These are phyloP conservation scores for Amblyjoppa fuscipennis DNA, from an alignment of 2,888 invertebrate species.

Conservation along the genomic window DNA sequence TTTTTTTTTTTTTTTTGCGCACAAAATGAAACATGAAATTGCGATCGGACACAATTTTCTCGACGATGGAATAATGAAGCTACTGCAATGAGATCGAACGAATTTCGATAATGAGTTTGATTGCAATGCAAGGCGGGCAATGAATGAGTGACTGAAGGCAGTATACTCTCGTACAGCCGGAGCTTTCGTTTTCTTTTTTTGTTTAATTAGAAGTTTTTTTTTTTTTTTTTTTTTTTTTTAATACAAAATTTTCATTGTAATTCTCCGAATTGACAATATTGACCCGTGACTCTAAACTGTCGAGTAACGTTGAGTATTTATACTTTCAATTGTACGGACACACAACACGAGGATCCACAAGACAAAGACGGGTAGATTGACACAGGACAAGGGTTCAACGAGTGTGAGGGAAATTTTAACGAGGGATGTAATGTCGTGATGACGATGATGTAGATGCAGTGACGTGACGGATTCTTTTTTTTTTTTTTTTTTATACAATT, in stretches of 20 bases:
- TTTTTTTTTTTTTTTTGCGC: not conserved
- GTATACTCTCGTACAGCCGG: conserved; percentile 71
- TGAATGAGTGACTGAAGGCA: conserved; percentile 70
- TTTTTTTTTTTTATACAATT: not conserved
- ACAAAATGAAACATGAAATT: conserved; percentile 3
- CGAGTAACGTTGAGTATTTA: conserved; percentile 84
- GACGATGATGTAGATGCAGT: conserved; percentile 63
- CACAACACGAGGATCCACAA: conserved; percentile 83
- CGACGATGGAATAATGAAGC: conserved; percentile 6
- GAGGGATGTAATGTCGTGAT: conserved; percentile 43
- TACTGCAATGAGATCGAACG: not conserved
- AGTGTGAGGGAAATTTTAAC: conserved; percentile 36
- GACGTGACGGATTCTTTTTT: conserved; percentile 9
- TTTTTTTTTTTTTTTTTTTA: conserved; percentile 35
- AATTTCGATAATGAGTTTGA: conserved; percentile 21
- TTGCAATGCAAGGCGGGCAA: conserved; percentile 65
- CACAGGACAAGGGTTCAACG: conserved; percentile 68
- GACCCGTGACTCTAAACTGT: conserved; percentile 73
- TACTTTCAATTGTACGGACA: conserved; percentile 84
- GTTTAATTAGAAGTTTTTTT: conserved; percentile 22
- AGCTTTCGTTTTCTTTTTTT: conserved; percentile 55
- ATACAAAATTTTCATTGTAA: conserved; percentile 41
- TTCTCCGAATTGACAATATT: not conserved
- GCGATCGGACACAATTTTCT: not conserved
- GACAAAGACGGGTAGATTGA: conserved; percentile 76